These are phyloP conservation scores for Oxyteleia sp. DNA, from an alignment of 2,888 invertebrate species.

Conservation along the genomic window DNA sequence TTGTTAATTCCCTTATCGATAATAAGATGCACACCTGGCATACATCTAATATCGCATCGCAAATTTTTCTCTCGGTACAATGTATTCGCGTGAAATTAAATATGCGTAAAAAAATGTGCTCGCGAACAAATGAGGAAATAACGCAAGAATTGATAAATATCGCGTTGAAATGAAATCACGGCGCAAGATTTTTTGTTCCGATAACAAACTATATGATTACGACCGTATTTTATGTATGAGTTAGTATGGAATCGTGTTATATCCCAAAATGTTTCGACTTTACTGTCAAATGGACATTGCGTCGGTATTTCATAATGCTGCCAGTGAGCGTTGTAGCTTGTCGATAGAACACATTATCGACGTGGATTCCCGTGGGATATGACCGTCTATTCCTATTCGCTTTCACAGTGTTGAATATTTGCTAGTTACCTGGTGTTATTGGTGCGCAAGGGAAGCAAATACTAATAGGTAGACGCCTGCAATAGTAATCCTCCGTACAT, in stretches of 20 bases:
- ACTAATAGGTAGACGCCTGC: conserved; percentile 76
- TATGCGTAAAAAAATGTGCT: too few species aligned
- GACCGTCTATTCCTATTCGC: conserved; percentile 72
- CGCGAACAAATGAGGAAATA: not conserved
- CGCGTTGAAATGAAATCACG: not conserved
- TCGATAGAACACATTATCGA: conserved; percentile 40
- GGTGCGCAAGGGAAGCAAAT: conserved; percentile 80
- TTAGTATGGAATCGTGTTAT: conserved; percentile 14
- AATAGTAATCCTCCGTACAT: not conserved
- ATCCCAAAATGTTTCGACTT: conserved; percentile 32
- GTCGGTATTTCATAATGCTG: conserved; percentile 43
- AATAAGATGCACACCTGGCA: not conserved
- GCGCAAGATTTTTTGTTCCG: not conserved
- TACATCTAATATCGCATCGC: not conserved
- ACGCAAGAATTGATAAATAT: not conserved
- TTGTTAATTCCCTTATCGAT: not conserved
- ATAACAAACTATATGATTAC: not conserved
- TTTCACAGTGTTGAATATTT: conserved; percentile 78
- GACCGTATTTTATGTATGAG: not conserved
- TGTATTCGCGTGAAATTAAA: not conserved
- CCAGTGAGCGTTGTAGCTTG: conserved; percentile 63
- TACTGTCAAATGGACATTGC: conserved; percentile 33
- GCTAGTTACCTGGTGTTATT: conserved; percentile 80
- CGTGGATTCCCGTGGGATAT: conserved; percentile 60
- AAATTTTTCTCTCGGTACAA: too few species aligned